Evolutionary conservation across 2,797 vertebrate species (phyloP).

Genomic region (Oryzias dopingdopingensis): DNA sequence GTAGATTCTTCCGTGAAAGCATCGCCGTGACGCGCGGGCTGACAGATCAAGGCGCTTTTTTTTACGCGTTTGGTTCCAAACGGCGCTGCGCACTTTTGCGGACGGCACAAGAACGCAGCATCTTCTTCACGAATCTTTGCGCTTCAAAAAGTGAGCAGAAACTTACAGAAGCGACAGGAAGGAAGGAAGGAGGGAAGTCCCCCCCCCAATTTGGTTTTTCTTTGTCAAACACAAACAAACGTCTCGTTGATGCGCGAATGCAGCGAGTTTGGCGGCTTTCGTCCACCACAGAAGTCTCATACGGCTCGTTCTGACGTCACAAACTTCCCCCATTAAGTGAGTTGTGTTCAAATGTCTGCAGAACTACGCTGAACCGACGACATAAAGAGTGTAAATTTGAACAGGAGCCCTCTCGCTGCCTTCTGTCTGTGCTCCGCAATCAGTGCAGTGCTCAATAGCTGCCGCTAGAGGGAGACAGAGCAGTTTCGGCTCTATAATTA

Average conservation of each 20-base stretch:
- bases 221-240: constrained; percentile 4
- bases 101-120: constrained; percentile 48
- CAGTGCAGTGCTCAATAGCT: constrained; percentile 18
- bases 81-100: not conserved
- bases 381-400: not conserved
- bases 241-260: not conserved
- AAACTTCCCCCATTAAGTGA: not conserved
- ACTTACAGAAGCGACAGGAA: constrained; percentile 1
- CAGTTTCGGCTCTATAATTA: constrained; percentile 43
- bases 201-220: fast-evolving
- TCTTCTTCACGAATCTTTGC: not conserved
- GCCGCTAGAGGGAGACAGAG: constrained; percentile 51
- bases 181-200: constrained; percentile 10
- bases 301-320: not conserved
- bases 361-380: not conserved
- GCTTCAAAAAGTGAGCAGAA: not conserved
- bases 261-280: constrained; percentile 6
- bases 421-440: constrained; percentile 11
- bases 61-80: not conserved
- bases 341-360: not conserved
- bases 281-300: not conserved
- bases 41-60: constrained; percentile 14
- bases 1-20: constrained; percentile 33
- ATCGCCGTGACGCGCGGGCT: constrained; percentile 18
- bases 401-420: constrained; percentile 8